Base-by-base conservation (phyloP, 2,888 invertebrate species). In the Mesorhabditis belari region DNA sequence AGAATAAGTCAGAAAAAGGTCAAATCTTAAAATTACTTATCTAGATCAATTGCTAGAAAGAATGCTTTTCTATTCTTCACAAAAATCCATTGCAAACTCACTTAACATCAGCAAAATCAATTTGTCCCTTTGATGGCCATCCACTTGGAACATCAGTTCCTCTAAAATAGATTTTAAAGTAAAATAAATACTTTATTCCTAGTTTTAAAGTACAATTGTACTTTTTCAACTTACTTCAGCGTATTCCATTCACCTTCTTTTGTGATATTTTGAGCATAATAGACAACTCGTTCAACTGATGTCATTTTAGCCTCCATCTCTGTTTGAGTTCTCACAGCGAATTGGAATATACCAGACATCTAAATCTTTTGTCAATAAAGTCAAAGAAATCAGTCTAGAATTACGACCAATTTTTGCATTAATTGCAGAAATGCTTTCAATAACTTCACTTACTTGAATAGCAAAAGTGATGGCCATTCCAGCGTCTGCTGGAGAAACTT, bases 291-390 rank as follows among this genome's bases (percentile, higher is more conserved):
- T 62, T 81, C 81, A 1, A 81, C 81, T 9, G 77, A 71, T 4
- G 81, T 80, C 76, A 81, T 75, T 61, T 81, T 80, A 62, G 92
- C 88, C 82, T 96, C 95, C 0, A 94, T 91, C 83, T 95, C 94
- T 0, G 93, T 91, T 81, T 94, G 90, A 0, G 90, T 89, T 80
- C 89, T 90, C 0, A 98, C 88, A 21, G 85, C 84, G 64, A 83
- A 86, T 75, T 86, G 86, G 70, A 87, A 85, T 27, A 86, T 82
- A n/a, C 86, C 86, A 44, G 85, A 84, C 70, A 86, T 83, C 82
- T 87, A 84, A 28, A 77, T n/a, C n/a, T n/a, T n/a, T n/a, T n/a
- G n/a, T n/a, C n/a, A 72, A 57, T 5, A n/a, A 17, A 35, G 35
- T 12, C 35, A 12, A 35, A 17, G 35, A 35, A 17, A n/a, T n/a